Evolutionary conservation across 2,113 vertebrate species (phyloP).

Genomic region (Sinocyclocheilus rhinocerous): DNA sequence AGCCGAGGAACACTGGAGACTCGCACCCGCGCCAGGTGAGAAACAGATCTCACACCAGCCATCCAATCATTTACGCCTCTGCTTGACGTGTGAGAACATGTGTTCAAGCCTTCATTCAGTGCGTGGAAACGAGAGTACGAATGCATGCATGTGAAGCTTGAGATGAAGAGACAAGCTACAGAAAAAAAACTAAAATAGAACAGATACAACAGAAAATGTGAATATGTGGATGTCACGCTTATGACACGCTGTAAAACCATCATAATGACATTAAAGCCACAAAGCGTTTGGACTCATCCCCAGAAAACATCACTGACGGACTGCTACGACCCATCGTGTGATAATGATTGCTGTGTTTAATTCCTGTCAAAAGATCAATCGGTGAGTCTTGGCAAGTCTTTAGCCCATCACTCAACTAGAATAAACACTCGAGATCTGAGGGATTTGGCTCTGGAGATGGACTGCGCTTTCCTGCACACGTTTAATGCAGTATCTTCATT

Average conservation of each 20-base stretch:
- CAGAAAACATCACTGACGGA: not conserved
- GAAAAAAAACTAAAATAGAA: not conserved
- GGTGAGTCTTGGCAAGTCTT: slow-evolving; percentile 7
- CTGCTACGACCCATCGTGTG: not conserved
- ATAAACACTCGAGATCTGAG: not conserved
- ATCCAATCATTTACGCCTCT: slow-evolving; percentile 45
- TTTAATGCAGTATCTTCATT: not conserved
- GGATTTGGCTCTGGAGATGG: not conserved
- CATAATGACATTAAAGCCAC: not conserved
- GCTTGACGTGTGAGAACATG: slow-evolving; percentile 45
- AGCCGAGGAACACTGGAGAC: not conserved
- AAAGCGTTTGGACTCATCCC: slow-evolving; percentile 14
- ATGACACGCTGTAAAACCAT: too few species aligned
- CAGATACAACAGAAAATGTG: not conserved
- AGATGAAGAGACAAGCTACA: not conserved
- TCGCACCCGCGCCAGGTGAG: slow-evolving; percentile 15
- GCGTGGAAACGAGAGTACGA: slow-evolving; percentile 1
- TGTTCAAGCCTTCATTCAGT: slow-evolving; percentile 23
- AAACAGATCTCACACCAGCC: slow-evolving; percentile 39
- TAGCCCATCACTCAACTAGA: not conserved
- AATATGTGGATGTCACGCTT: too few species aligned
- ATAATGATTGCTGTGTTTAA: not conserved
- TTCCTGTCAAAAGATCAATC: not conserved
- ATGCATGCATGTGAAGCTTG: not conserved
- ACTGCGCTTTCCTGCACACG: not conserved